Conservation (phyloP, 2,888 invertebrate genomes). For the Mythimna ferrago region DNA sequence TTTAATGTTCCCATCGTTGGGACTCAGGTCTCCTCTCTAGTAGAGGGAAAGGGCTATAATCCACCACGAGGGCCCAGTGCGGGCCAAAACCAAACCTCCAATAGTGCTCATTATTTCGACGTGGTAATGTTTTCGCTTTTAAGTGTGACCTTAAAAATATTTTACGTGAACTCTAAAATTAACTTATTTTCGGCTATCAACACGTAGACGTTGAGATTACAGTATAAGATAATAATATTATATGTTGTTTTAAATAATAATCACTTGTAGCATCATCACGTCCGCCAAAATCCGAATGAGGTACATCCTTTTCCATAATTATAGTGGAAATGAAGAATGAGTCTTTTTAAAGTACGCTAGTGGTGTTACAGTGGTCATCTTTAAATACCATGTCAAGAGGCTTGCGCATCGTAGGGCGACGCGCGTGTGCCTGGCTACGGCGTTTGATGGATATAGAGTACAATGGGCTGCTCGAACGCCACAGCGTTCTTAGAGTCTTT, state of each 20-base stretch:
- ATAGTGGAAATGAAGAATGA: conserved; percentile 33
- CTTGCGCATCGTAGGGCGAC: conserved; percentile 11
- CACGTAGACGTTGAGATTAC: neutral
- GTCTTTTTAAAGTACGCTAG: conserved; percentile 20
- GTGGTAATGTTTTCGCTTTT: no score
- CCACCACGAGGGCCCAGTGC: no score
- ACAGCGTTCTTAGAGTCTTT: no score
- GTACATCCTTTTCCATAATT: conserved; percentile 11
- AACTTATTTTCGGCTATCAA: neutral
- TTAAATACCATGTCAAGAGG: conserved; percentile 31
- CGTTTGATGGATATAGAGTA: conserved; percentile 15
- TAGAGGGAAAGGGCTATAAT: no score
- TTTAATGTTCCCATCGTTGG: no score
- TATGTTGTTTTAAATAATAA: neutral
- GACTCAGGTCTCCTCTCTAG: no score
- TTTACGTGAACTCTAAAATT: no score
- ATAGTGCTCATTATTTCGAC: no score
- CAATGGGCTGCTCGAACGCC: neutral
- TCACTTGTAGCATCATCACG: conserved; percentile 4
- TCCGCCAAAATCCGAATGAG: neutral
- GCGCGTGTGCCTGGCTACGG: conserved; percentile 48
- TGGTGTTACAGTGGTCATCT: conserved; percentile 24
- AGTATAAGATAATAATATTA: no score
- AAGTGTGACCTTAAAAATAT: no score
- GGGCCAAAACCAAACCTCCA: no score